These are phyloP conservation scores for Cuniculus paca DNA, from an alignment of 2,797 vertebrate genomes.

Conservation along the genomic window DNA sequence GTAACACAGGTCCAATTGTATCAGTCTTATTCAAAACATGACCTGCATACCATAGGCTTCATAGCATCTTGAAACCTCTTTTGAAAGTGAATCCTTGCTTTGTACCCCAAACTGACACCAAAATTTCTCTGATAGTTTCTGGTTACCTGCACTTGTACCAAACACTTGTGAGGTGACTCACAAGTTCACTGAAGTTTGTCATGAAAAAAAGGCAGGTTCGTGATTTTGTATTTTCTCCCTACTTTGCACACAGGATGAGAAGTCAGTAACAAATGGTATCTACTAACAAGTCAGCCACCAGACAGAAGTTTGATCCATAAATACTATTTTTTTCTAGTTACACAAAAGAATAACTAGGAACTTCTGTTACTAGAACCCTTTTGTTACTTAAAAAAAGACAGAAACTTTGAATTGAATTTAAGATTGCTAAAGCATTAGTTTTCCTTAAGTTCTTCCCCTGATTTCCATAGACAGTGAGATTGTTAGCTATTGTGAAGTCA, in stretches of 20 bases:
- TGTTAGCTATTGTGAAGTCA: neutral
- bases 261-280: neutral
- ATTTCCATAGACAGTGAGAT: neutral
- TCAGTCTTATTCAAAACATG: neutral
- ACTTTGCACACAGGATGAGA: neutral
- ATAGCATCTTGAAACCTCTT: neutral
- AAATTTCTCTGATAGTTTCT: neutral
- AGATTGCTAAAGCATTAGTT: neutral
- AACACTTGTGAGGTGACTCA: neutral
- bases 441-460: neutral
- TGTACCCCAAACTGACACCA: neutral
- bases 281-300: neutral
- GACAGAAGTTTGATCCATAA: neutral
- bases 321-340: neutral
- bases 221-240: neutral
- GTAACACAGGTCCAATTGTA: neutral
- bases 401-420: neutral
- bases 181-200: neutral
- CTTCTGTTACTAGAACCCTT: neutral
- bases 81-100: neutral
- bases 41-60: neutral
- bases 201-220: neutral
- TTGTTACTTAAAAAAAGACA: neutral
- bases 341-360: neutral
- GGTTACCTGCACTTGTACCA: neutral